These are phyloP conservation scores for Coenonympha glycerion DNA, from an alignment of 2,888 invertebrate species.

Conservation along the genomic window DNA sequence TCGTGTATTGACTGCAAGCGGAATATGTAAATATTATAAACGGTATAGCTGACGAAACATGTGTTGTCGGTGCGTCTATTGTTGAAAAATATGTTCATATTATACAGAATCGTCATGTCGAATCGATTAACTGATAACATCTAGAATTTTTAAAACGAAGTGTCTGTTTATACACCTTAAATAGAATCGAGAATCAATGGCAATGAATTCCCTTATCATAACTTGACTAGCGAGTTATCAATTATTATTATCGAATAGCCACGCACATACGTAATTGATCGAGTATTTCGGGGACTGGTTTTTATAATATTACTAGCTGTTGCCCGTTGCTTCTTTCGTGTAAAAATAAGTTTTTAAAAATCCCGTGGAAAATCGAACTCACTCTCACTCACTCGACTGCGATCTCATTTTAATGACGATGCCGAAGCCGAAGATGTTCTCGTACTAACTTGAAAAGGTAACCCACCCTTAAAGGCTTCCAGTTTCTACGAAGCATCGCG, in stretches of 20 bases:
- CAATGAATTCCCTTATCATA: constrained; percentile 9
- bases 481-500: too few relatives aligned
- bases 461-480: too few relatives aligned
- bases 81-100: constrained; percentile 45
- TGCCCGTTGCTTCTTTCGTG: too few relatives aligned
- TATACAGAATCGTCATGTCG: constrained; percentile 44
- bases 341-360: too few relatives aligned
- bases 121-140: constrained; percentile 31
- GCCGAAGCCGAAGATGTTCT: too few relatives aligned
- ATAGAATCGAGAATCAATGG: constrained; percentile 10
- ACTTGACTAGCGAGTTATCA: constrained; percentile 3
- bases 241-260: background rate
- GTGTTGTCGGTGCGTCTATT: constrained; percentile 56
- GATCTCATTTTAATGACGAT: too few relatives aligned
- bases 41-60: constrained; percentile 64
- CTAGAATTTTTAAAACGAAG: constrained; percentile 17
- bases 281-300: too few relatives aligned
- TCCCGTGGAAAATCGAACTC: too few relatives aligned
- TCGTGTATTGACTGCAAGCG: background rate
- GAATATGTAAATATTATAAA: constrained; percentile 53
- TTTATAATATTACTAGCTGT: too few relatives aligned
- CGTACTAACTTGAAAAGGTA: too few relatives aligned
- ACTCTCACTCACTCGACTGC: too few relatives aligned
- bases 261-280: background rate
- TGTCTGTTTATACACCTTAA: constrained; percentile 7